Conservation (phyloP, 2,888 invertebrate species). For the Baronia brevicornis region DNA sequence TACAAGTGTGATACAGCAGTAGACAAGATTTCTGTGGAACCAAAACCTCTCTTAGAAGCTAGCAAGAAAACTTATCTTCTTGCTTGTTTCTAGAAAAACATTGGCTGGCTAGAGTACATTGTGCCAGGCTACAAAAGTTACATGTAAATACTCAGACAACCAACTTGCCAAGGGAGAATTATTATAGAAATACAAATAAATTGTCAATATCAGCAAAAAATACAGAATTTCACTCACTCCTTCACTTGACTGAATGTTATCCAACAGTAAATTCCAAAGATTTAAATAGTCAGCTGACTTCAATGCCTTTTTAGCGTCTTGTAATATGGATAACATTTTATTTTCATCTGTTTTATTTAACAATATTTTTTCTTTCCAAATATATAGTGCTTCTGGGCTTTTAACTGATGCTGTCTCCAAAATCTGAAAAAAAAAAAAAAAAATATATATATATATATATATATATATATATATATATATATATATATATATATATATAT, state of each 20-base stretch:
- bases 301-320: constrained; percentile 47
- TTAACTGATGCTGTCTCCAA: constrained; percentile 41
- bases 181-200: background rate
- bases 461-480: too few species aligned
- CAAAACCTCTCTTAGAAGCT: too few species aligned
- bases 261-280: constrained; percentile 51
- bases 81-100: too few species aligned
- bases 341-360: constrained; percentile 48
- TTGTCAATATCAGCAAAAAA: background rate
- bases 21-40: too few species aligned
- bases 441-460: background rate
- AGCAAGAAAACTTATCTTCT: too few species aligned
- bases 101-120: too few species aligned
- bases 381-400: constrained; percentile 35
- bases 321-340: constrained; percentile 41
- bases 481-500: too few species aligned
- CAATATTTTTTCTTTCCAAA: constrained; percentile 56
- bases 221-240: constrained; percentile 40
- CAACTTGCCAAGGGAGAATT: too few species aligned
- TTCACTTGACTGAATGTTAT: constrained; percentile 41
- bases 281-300: constrained; percentile 41
- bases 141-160: too few species aligned
- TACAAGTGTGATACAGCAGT: too few species aligned
- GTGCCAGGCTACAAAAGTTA: too few species aligned
- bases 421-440: constrained; percentile 36